These are phyloP conservation scores for Macrophya annulata DNA, from an alignment of 2,888 invertebrate species.

Conservation along the genomic window DNA sequence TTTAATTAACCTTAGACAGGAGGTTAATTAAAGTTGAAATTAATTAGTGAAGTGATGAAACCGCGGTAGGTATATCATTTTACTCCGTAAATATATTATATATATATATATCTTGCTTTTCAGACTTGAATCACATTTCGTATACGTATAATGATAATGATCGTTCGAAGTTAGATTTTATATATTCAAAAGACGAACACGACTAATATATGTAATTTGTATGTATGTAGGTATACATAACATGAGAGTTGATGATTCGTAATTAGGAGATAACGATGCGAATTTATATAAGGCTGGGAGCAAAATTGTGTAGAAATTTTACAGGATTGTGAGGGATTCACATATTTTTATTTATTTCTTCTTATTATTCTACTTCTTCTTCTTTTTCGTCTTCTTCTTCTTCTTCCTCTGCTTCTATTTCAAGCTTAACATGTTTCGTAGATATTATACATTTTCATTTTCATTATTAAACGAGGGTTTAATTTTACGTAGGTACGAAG, in stretches of 20 bases:
- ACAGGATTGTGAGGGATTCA: not conserved
- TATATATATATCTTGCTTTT: too few species aligned
- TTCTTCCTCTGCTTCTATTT: not conserved
- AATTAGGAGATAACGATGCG: not conserved
- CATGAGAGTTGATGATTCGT: too few species aligned
- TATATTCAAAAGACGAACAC: not conserved
- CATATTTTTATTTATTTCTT: not conserved
- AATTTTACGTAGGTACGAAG: not conserved
- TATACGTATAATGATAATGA: not conserved
- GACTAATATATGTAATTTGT: too few species aligned
- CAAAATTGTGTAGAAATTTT: not conserved
- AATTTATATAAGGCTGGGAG: not conserved
- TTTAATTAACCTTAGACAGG: conserved; percentile 2
- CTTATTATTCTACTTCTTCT: not conserved
- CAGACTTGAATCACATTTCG: not conserved
- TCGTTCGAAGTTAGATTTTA: not conserved
- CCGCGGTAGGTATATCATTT: not conserved
- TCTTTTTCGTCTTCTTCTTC: too few species aligned
- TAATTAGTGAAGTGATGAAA: conserved; percentile 31
- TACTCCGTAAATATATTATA: not conserved
- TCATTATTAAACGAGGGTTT: not conserved
- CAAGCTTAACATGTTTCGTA: not conserved
- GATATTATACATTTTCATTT: not conserved
- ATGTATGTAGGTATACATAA: too few species aligned
- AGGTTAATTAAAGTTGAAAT: conserved; percentile 44